Evolutionary conservation across 2,888 invertebrate genomes (phyloP).

Genomic region (Macaria liturata): DNA sequence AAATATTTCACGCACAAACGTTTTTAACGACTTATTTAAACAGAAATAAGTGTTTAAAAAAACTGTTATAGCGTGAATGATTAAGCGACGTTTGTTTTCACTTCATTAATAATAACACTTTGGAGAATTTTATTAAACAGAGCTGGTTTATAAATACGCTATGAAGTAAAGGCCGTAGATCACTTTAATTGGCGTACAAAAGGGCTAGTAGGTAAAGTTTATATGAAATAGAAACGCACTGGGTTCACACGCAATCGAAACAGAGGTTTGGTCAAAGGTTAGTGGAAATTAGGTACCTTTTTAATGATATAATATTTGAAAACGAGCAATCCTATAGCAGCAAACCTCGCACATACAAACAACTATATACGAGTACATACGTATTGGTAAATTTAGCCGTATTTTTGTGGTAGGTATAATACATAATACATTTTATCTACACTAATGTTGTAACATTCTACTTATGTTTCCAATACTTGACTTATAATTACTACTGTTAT

Average conservation of each 20-base stretch:
- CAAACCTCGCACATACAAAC: too few relatives aligned
- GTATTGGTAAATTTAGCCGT: too few relatives aligned
- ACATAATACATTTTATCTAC: too few relatives aligned
- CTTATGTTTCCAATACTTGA: too few relatives aligned
- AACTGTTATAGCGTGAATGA: constrained; percentile 56
- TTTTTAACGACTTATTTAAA: constrained; percentile 28
- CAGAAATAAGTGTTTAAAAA: constrained; percentile 38
- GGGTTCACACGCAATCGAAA: constrained; percentile 32
- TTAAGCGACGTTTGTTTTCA: constrained; percentile 68
- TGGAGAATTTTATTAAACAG: constrained; percentile 69
- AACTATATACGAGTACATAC: too few relatives aligned
- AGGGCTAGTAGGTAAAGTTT: constrained; percentile 59
- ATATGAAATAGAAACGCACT: constrained; percentile 54
- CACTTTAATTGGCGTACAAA: constrained; percentile 73
- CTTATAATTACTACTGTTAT: too few relatives aligned
- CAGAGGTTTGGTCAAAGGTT: not conserved
- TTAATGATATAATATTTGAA: too few relatives aligned
- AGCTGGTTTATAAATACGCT: constrained; percentile 74
- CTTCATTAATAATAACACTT: constrained; percentile 76
- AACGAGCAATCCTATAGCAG: too few relatives aligned
- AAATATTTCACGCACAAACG: constrained; percentile 27
- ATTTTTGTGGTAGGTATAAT: too few relatives aligned
- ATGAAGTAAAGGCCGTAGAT: constrained; percentile 67
- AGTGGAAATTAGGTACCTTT: not conserved
- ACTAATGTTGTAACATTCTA: too few relatives aligned